A percentile compares a stretch with the other conserved stretches of the same genome.
Evolutionary conservation across 2,113 vertebrate genomes (phyloP).

Genomic region (Okapia johnstoni): DNA sequence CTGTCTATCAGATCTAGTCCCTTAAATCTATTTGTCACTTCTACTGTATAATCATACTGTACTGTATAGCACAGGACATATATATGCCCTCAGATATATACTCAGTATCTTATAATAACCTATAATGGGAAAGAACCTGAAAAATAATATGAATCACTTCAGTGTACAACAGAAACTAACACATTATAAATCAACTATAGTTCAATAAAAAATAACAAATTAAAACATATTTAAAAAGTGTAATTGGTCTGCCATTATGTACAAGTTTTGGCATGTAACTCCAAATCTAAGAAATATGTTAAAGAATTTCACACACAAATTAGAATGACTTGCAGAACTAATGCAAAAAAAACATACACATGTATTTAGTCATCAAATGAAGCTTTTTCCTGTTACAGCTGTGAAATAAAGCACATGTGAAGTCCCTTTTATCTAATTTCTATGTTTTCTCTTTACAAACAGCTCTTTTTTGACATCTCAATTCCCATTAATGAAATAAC

Average conservation of each 20-base stretch:
- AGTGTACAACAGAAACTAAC: not conserved
- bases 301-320: not conserved
- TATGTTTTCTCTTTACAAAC: not conserved
- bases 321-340: not conserved
- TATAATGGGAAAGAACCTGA: not conserved
- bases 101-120: not conserved
- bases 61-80: not conserved
- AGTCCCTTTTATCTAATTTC: not conserved
- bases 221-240: not conserved
- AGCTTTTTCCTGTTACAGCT: not conserved
- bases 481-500: constrained; percentile 25
- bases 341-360: not conserved
- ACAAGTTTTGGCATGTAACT: not conserved
- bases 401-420: not conserved
- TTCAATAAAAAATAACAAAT: not conserved
- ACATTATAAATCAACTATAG: not conserved
- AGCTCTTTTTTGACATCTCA: not conserved
- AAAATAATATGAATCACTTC: not conserved
- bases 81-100: not conserved
- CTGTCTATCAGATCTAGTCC: no score
- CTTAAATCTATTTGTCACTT: no score
- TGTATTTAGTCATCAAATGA: not conserved
- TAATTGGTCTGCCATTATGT: constrained; percentile 47
- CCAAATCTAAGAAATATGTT: not conserved
- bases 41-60: no score